Conservation (phyloP, 2,888 invertebrate species). For the Loripinus fragilis region DNA sequence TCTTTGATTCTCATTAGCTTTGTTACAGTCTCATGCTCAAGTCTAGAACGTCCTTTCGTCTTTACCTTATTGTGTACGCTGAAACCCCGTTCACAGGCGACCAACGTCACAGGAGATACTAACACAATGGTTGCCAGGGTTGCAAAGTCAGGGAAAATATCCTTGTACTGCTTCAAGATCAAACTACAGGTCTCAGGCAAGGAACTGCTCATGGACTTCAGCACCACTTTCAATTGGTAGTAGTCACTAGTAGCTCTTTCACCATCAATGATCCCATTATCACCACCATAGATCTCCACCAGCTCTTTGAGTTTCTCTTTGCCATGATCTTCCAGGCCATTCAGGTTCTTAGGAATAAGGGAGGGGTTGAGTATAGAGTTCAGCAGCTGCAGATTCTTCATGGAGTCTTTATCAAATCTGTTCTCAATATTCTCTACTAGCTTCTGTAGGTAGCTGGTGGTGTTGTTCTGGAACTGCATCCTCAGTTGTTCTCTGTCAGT, state of each 20-base stretch:
- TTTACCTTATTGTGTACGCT: constrained; percentile 21
- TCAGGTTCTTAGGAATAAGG: background rate
- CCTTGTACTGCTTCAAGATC: background rate
- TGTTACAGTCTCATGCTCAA: constrained; percentile 20
- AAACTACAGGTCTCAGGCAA: background rate
- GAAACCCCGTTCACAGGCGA: constrained; percentile 26
- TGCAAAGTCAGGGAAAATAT: constrained; percentile 2
- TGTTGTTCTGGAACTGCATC: constrained; percentile 25
- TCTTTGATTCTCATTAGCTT: constrained; percentile 28
- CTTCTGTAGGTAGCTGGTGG: constrained; percentile 22
- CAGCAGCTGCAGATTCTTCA: background rate
- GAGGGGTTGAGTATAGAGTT: constrained; percentile 6
- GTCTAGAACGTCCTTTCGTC: constrained; percentile 15
- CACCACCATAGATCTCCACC: constrained; percentile 15
- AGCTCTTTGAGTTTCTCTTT: constrained; percentile 1
- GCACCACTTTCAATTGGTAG: background rate
- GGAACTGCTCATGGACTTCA: background rate
- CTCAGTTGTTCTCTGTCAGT: too few relatives aligned
- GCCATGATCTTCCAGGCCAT: background rate
- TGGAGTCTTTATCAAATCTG: constrained; percentile 26
- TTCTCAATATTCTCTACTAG: constrained; percentile 11
- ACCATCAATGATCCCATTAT: constrained; percentile 12
- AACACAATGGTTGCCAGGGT: constrained; percentile 4
- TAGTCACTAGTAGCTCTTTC: background rate
- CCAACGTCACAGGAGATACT: constrained; percentile 18